Evolutionary conservation across 1,140 invertebrate genomes (phyloP).

Genomic region (Ptiloglossa arizonensis): DNA sequence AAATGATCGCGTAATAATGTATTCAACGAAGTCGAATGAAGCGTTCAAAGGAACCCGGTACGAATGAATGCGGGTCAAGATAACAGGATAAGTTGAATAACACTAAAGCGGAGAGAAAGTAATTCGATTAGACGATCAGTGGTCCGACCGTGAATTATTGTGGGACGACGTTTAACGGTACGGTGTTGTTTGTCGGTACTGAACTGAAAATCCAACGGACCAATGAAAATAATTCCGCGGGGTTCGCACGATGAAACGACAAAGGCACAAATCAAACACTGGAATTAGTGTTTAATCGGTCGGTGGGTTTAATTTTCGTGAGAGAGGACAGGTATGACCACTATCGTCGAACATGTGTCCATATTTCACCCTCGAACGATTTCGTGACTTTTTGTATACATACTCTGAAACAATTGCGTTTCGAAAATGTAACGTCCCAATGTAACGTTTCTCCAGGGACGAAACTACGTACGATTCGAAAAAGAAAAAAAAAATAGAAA

Average conservation of each 20-base stretch:
- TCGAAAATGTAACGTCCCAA: no score
- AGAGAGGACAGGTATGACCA: no score
- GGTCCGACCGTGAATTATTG: slow-evolving; percentile 16
- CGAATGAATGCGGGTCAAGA: not conserved
- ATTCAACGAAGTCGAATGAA: not conserved
- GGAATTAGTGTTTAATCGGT: not conserved
- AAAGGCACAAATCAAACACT: not conserved
- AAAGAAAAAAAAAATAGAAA: no score
- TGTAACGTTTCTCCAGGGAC: no score
- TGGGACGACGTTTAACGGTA: not conserved
- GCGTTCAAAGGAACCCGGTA: not conserved
- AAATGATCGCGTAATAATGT: not conserved
- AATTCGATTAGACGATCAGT: slow-evolving; percentile 25
- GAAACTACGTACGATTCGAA: no score
- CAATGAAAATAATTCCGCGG: not conserved
- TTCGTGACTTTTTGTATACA: no score
- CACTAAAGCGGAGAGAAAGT: slow-evolving; percentile 22
- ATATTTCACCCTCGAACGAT: no score
- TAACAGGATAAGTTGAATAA: slow-evolving; percentile 22
- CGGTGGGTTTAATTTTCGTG: slow-evolving; percentile 42
- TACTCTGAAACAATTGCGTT: no score
- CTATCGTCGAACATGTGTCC: no score
- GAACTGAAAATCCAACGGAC: slow-evolving; percentile 6
- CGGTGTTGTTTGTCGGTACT: slow-evolving; percentile 37
- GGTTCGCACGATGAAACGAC: slow-evolving; percentile 3